Evolutionary conservation across 2,888 invertebrate species (phyloP), one percentile per base, ranked within the genome.

Genomic region (Argyresthia albistria): DNA sequence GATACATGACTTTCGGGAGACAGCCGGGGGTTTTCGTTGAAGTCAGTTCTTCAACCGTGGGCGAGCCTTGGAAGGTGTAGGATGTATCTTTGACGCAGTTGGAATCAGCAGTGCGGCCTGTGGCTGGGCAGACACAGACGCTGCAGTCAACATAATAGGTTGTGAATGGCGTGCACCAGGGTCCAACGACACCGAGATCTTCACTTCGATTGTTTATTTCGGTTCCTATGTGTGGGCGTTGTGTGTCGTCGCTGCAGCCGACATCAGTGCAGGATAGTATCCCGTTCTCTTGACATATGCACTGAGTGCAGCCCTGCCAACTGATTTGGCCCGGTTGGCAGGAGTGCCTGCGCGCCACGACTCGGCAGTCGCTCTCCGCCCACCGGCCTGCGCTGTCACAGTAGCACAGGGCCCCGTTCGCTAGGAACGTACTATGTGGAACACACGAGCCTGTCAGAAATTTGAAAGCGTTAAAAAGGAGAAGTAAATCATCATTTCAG

Each of bases 1-100:
- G 55, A 50, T 84, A 83, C 69, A 80, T 76, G 0, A 82, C 80
- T 53, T 78, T 80, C 1, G 84, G 82, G 53, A 84, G 73, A 50
- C 86, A 86, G 1, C 63, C 58, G 4, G 67, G 70, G 12, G 68
- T 69, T 11, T 66, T 62, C n/a, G 64, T 60, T 0, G 63, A 54
- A 4, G 50, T 51, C 12, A 55, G 35, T 10, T 64, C 54, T 47
- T 63, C 59, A 10, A 53, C 57, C 36, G 52, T 36, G 7, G 60
- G 58, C 2, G 60, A 56, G 56, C 53, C 35, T 55, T 60, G 4
- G 65, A 37, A 14, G 12, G 35, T 36, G 49, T 84, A 86, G 0
- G 80, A 78, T 0, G 65, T 59, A 47, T 83, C 79, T 35, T 60
- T 59, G 6, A 76, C 75, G 56, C 90, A 90, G 0, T 69, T 66